These are phyloP conservation scores for Leucozona laternaria DNA, from an alignment of 2,888 invertebrate genomes.

Conservation along the genomic window DNA sequence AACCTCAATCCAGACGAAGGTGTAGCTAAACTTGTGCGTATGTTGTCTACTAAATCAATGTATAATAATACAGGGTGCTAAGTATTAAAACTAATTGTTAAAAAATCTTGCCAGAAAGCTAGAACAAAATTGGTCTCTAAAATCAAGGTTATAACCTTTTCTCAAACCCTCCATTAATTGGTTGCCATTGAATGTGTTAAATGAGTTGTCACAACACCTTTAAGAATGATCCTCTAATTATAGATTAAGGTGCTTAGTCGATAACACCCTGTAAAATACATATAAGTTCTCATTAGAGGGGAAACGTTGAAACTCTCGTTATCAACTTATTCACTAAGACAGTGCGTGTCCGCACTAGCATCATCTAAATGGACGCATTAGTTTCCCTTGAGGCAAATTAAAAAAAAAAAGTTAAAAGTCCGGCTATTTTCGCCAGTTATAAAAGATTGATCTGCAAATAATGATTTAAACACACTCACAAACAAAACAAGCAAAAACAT, in stretches of 20 bases:
- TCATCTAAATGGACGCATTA: neutral
- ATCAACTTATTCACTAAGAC: constrained; percentile 55
- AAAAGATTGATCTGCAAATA: constrained; percentile 15
- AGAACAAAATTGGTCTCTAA: neutral
- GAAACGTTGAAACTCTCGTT: constrained; percentile 40
- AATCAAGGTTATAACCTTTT: too few species aligned
- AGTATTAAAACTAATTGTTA: neutral
- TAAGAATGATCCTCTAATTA: neutral
- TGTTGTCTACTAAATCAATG: constrained; percentile 7
- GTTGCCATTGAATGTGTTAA: neutral
- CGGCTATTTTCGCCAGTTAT: constrained; percentile 4
- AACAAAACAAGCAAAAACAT: neutral
- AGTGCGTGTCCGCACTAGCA: neutral
- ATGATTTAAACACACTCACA: constrained; percentile 2
- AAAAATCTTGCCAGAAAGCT: too few species aligned
- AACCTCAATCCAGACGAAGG: constrained; percentile 41
- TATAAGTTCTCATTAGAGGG: constrained; percentile 20
- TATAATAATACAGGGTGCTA: neutral
- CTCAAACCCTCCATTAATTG: too few species aligned
- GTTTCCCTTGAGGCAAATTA: neutral
- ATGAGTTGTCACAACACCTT: neutral
- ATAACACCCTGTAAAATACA: neutral
- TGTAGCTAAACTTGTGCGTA: constrained; percentile 10
- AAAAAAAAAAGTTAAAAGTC: neutral
- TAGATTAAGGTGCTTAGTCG: neutral